Base-by-base conservation (phyloP, 1,140 invertebrate species). In the Andricus grossulariae region DNA sequence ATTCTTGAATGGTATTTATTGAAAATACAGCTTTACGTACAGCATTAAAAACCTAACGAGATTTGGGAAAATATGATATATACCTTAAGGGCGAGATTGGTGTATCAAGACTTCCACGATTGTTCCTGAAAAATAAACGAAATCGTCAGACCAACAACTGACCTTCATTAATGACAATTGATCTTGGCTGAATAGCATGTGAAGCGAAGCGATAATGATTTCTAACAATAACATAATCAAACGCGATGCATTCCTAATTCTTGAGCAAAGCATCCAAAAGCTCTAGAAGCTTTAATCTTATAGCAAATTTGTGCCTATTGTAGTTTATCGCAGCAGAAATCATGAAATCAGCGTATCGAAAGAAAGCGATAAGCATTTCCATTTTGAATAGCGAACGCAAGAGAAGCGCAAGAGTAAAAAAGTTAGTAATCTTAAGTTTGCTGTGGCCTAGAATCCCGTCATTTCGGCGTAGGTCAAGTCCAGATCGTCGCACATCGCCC, bases 401-500 rank as follows among this genome's bases (percentile, higher is more conserved):
- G 83, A 82, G 77, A 84, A 87, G 86, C 81, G 78, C 82, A 79
- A 81, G 78, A 86, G 84, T 87, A 87, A 76, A 84, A 85, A 88
- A 87, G 81, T 78, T 78, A 73, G 66, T 45, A 52, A 79, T 82
- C 77, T 57, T 76, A 72, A 80, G 39, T 77, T 75, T 84, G 74
- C 72, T 71, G 72, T 49, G 77, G 18, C 66, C 87, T 92, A 92
- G 78, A 91, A 92, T 88, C 92, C 92, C 50, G 92, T 91, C 87
- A 92, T 90, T 75, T 92, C 92, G 74, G 92, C 90, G 79, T 95
- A 93, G 71, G 95, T 96, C 75, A 93, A 91, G 84, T 97, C 95
- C 91, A 97, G 94, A 87, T 97, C 96, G 80, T 95, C 94, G 85
- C 94, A 93, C 21, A 96, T 91, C 77, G 93, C 91, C 88, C 93